Evolutionary conservation across 2,888 invertebrate genomes (phyloP).

Genomic region (Calliopum simillimum): DNA sequence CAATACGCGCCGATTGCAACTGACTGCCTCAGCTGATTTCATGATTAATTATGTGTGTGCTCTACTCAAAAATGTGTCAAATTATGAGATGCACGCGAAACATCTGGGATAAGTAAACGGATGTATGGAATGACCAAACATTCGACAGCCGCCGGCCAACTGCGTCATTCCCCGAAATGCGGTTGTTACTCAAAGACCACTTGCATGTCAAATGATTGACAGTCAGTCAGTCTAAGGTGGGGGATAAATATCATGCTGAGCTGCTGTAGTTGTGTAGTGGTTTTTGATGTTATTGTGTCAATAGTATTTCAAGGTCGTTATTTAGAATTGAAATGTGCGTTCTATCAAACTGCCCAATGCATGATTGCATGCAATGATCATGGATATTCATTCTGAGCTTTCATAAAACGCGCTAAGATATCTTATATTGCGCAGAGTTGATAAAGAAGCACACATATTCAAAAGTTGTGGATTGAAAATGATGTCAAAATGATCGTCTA

Average conservation of each 20-base stretch:
- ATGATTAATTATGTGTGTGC: conserved; percentile 9
- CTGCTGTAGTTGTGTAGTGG: too few species aligned
- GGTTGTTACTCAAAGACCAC: too few species aligned
- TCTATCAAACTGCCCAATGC: not conserved
- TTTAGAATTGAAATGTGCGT: too few species aligned
- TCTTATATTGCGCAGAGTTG: not conserved
- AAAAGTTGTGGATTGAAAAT: not conserved
- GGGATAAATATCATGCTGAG: too few species aligned
- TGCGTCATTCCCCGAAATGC: too few species aligned
- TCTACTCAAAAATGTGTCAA: not conserved
- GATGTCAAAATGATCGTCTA: not conserved
- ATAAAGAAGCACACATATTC: not conserved
- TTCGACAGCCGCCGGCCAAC: too few species aligned
- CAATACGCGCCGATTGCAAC: not conserved
- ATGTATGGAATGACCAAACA: not conserved
- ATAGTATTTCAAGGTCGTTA: too few species aligned
- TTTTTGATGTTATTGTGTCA: too few species aligned
- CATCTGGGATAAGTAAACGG: not conserved
- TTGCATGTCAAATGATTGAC: too few species aligned
- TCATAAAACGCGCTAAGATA: not conserved
- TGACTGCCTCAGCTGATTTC: not conserved
- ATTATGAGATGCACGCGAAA: not conserved
- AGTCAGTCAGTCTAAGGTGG: too few species aligned
- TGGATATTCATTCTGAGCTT: not conserved
- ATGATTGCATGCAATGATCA: conserved; percentile 1